Evolutionary conservation across 2,888 invertebrate genomes (phyloP), one percentile per base, ranked within the genome.

Genomic region (Lamellibrachia satsuma): DNA sequence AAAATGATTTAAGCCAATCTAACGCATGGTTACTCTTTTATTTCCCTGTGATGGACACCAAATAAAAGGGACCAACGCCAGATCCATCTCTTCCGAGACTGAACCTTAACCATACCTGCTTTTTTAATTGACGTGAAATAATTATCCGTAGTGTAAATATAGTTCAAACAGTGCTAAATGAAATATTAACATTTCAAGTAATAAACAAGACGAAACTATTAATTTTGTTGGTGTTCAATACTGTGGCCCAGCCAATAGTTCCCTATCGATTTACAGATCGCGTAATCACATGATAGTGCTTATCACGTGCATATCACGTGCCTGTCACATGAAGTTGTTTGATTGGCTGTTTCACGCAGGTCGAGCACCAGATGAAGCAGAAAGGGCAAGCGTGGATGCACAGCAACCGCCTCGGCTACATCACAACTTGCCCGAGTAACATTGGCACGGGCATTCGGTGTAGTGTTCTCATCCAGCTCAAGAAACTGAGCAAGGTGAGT

Each of bases 281-380:
- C 39, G 15, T 60, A 15, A 60, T 9, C 60, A 60, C 22, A 3
- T 75, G 75, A 75, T 15, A 22, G 6, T 75, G 39, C 39, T 39
- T 39, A 39, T 55, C 55, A 9, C 7, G 55, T 7, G 7, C 9
- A 9, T 55, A 9, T 55, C 8, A 55, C 55, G 55, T 9, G 55
- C 55, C n/a, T 75, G 75, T 75, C 11, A 75, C 75, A 22, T 75
- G 75, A 22, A 6, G 22, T 6, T 22, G 15, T 75, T 75, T 75
- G 75, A 75, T 75, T 75, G 60, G 60, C 11, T 11, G 75, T 15
- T 75, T 75, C n/a, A 11, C 52, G 7, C 22, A 93, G 93, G 93
- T 94, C 4, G 94, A 93, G 90, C 91, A 90, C 7, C 92, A 98
- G 95, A 99, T 99, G 95, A 98, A 98, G 96, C 98, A 98, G 95